Evolutionary conservation across 2,797 vertebrate genomes (phyloP).

Genomic region (Eospalax fontanierii): DNA sequence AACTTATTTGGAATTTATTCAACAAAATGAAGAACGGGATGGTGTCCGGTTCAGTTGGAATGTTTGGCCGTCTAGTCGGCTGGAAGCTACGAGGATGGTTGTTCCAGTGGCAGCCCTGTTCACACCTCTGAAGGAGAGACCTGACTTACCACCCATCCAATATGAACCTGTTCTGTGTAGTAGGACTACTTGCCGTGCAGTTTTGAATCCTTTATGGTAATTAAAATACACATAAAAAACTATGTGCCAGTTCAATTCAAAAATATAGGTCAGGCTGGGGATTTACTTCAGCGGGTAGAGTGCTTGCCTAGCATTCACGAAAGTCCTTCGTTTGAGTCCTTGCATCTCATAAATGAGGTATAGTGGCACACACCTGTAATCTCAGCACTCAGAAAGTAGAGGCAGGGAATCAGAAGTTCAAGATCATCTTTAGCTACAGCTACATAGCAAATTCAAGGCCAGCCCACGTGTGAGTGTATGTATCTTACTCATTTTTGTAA

Average conservation of each 20-base stretch:
- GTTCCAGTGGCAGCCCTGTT: conserved; percentile 96
- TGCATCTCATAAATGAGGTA: too few relatives aligned
- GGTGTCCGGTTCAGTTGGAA: conserved; percentile 99
- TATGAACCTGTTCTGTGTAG: conserved; percentile 98
- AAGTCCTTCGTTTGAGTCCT: too few relatives aligned
- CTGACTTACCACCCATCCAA: conserved; percentile 97
- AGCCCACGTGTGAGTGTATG: too few relatives aligned
- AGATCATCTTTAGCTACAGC: background rate
- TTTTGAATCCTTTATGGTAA: conserved; percentile 98
- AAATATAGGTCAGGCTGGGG: background rate
- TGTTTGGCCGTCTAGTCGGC: conserved; percentile 98
- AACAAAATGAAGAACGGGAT: conserved; percentile 98
- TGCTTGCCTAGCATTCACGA: background rate
- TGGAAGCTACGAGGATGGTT: conserved; percentile 98
- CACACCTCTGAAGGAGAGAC: conserved; percentile 95
- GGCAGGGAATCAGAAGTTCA: background rate
- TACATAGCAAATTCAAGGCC: background rate
- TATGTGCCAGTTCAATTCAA: background rate
- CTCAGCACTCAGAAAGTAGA: background rate
- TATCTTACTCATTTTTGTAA: conserved; percentile 50
- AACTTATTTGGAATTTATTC: conserved; percentile 98
- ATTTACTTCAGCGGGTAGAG: background rate
- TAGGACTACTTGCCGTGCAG: conserved; percentile 96
- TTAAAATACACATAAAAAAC: conserved; percentile 11
- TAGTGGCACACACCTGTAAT: background rate